phyloP scores from a whole-genome alignment of 1,140 invertebrate species.

The Pentalonia nigronervosa region DNA sequence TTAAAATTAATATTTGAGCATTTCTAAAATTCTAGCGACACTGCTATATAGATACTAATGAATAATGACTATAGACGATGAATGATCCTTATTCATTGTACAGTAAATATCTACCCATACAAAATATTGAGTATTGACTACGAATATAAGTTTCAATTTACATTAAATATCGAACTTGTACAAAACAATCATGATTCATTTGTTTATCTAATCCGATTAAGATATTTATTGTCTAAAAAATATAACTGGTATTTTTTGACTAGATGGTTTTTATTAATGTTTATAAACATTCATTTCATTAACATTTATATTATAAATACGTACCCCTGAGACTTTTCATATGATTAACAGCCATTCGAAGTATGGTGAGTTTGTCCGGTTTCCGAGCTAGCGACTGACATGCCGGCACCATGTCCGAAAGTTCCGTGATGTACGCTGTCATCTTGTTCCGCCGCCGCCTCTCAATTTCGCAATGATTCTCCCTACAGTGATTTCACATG shows the following conservation, averaged over 20 bases:
- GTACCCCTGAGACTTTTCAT: constrained; percentile 96
- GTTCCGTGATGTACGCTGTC: constrained; percentile 99
- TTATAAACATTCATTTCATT: background rate
- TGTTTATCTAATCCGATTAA: background rate
- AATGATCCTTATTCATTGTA: too few relatives aligned
- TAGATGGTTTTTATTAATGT: background rate
- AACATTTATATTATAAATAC: constrained; percentile 59
- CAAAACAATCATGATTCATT: background rate
- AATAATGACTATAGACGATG: too few relatives aligned
- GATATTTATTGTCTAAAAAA: background rate
- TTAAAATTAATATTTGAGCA: background rate
- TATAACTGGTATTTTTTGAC: background rate
- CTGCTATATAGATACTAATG: too few relatives aligned
- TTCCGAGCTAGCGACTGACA: constrained; percentile 96
- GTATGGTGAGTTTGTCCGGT: constrained; percentile 98
- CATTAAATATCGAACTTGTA: background rate
- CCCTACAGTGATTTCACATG: constrained; percentile 73
- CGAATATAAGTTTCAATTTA: background rate
- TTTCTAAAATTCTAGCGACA: background rate
- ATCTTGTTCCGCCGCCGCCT: constrained; percentile 98
- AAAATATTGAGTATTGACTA: background rate
- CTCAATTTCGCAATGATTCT: constrained; percentile 99
- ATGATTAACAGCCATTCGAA: constrained; percentile 98
- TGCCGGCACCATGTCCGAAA: constrained; percentile 99
- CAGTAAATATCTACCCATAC: too few relatives aligned